Evolutionary conservation across 2,113 vertebrate species (phyloP).

Genomic region (Triplophysa dalaica): DNA sequence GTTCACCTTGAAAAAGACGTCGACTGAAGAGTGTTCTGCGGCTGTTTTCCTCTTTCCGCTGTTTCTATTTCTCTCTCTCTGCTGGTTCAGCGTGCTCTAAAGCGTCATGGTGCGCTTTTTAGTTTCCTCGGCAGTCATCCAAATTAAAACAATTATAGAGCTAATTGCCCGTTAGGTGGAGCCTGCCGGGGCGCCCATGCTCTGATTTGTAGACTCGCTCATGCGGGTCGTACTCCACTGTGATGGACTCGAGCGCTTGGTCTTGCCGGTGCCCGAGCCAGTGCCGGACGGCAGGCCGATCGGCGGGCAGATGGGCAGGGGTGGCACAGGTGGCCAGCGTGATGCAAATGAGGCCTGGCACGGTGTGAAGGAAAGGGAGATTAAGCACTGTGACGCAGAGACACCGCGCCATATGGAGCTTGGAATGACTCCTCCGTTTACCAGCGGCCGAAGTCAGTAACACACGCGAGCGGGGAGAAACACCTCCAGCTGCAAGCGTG

Average conservation of each 20-base stretch:
- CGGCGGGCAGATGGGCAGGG: constrained; percentile 31
- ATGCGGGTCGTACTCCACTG: constrained; percentile 38
- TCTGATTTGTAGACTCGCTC: constrained; percentile 54
- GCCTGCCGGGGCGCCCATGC: constrained; percentile 47
- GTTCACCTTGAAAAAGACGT: constrained; percentile 49
- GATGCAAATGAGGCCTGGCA: constrained; percentile 52
- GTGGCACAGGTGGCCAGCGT: constrained; percentile 40
- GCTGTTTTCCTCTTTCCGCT: neutral
- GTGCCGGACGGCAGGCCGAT: neutral
- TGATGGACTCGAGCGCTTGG: neutral
- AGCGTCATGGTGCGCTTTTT: constrained; percentile 34
- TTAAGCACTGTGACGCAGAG: constrained; percentile 38
- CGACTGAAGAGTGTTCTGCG: constrained; percentile 13
- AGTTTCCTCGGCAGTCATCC: constrained; percentile 49
- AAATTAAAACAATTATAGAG: constrained; percentile 62
- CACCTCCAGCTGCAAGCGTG: constrained; percentile 28
- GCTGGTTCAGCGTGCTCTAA: constrained; percentile 11
- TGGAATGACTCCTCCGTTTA: constrained; percentile 44
- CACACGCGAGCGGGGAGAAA: constrained; percentile 14
- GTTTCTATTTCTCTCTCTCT: constrained; percentile 28
- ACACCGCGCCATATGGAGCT: constrained; percentile 53
- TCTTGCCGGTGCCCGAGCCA: neutral
- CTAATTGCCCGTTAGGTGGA: constrained; percentile 57
- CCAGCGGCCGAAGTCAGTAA: constrained; percentile 39
- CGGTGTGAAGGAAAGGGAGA: constrained; percentile 24